Evolutionary conservation across 30 jellyfish, hydroid and myxozoan species (phyloP).

Genomic region (Sanderia malayensis): DNA sequence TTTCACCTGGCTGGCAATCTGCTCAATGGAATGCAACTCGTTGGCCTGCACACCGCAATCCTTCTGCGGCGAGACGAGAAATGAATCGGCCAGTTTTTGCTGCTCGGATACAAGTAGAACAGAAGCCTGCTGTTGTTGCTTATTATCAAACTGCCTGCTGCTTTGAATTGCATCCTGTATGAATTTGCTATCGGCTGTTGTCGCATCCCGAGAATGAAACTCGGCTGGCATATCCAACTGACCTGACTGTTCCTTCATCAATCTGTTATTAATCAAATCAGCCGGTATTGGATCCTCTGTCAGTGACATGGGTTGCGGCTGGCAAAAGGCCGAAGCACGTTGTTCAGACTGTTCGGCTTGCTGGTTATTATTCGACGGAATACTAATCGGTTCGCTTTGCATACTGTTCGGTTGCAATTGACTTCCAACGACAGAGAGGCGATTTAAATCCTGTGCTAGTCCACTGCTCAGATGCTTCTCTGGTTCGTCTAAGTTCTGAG

Average conservation of each 20-base stretch:
- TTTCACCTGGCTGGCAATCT: neutral
- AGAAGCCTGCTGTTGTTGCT: slow-evolving; percentile 5
- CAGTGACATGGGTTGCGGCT: slow-evolving; percentile 72
- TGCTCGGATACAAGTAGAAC: neutral
- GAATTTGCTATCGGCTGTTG: neutral
- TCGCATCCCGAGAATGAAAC: neutral
- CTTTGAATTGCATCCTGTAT: neutral
- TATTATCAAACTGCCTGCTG: neutral
- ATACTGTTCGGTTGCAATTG: slow-evolving; percentile 9
- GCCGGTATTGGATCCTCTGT: slow-evolving; percentile 53
- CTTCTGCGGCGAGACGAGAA: slow-evolving; percentile 35
- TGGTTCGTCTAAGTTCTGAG: slow-evolving; percentile 3
- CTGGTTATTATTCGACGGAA: slow-evolving; percentile 18
- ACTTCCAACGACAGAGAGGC: slow-evolving; percentile 54
- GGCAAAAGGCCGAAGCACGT: slow-evolving; percentile 10
- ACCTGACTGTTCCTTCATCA: neutral
- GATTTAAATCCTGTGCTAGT: slow-evolving; percentile 53
- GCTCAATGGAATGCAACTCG: neutral
- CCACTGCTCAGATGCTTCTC: slow-evolving; percentile 22
- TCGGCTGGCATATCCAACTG: neutral
- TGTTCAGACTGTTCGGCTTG: neutral
- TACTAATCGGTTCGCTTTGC: slow-evolving; percentile 31
- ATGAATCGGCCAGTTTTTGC: slow-evolving; percentile 50
- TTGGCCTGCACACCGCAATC: neutral
- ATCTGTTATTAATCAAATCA: slow-evolving; percentile 29